Evolutionary conservation across 2,888 invertebrate genomes (phyloP).

Genomic region (Eupithecia tripunctaria): DNA sequence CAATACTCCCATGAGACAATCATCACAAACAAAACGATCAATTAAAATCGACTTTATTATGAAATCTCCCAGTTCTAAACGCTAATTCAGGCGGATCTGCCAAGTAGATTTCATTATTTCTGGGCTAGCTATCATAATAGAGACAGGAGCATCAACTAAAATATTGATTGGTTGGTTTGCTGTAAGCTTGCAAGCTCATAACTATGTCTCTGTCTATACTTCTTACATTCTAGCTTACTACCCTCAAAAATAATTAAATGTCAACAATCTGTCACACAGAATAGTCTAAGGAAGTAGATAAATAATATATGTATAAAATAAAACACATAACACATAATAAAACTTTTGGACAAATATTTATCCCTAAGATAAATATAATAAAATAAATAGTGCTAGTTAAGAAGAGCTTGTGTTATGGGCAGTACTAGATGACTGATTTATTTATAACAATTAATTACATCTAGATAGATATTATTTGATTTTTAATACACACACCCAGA

Average conservation of each 20-base stretch:
- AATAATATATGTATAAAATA: not conserved
- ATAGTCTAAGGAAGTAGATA: not conserved
- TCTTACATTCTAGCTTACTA: not conserved
- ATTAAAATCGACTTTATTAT: not conserved
- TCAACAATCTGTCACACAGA: not conserved
- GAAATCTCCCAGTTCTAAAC: not conserved
- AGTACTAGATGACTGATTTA: too few species aligned
- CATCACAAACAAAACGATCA: conserved; percentile 4
- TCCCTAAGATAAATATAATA: not conserved
- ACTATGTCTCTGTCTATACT: not conserved
- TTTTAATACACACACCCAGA: too few species aligned
- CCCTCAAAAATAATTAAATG: not conserved
- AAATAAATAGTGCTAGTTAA: too few species aligned
- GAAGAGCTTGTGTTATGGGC: too few species aligned
- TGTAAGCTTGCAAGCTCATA: not conserved
- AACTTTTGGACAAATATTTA: not conserved
- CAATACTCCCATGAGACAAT: conserved; percentile 34
- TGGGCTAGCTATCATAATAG: not conserved
- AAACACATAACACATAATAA: not conserved
- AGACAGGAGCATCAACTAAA: not conserved
- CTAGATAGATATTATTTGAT: too few species aligned
- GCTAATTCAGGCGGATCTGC: not conserved
- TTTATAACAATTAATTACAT: too few species aligned
- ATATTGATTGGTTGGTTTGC: not conserved
- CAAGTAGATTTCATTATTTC: not conserved